Conservation (phyloP, 2,888 invertebrate genomes). For the Melanostoma mellinum region DNA sequence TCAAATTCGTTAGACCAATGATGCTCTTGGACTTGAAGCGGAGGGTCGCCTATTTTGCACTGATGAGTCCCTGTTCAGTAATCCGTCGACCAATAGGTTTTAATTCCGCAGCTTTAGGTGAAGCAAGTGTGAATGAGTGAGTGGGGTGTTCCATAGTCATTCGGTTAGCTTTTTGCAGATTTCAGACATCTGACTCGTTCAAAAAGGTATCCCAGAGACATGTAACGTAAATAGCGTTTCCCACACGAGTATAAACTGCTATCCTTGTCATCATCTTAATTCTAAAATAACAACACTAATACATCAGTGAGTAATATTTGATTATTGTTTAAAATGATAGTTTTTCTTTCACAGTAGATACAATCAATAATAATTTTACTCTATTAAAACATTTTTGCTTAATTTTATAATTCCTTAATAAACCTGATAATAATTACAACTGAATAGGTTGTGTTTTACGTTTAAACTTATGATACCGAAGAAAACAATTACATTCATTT, state of each 20-base stretch:
- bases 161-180: background rate
- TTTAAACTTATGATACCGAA: conserved; percentile 27
- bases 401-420: conserved; percentile 6
- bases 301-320: conserved; percentile 58
- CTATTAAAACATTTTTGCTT: conserved; percentile 17
- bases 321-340: conserved; percentile 62
- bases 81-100: no score
- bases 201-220: no score
- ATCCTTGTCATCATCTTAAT: no score
- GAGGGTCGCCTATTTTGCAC: no score
- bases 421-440: conserved; percentile 54
- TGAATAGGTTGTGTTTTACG: conserved; percentile 25
- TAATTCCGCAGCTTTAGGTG: no score
- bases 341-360: conserved; percentile 57
- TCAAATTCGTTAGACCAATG: no score
- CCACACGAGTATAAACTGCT: no score
- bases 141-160: background rate
- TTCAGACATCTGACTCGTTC: background rate
- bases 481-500: conserved; percentile 13
- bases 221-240: no score
- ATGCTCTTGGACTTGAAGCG: no score
- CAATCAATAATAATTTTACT: conserved; percentile 49
- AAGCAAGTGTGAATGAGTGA: no score
- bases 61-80: no score
- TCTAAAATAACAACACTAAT: background rate